These are phyloP conservation scores for Micromys minutus DNA, from an alignment of 2,113 vertebrate species.

Conservation along the genomic window DNA sequence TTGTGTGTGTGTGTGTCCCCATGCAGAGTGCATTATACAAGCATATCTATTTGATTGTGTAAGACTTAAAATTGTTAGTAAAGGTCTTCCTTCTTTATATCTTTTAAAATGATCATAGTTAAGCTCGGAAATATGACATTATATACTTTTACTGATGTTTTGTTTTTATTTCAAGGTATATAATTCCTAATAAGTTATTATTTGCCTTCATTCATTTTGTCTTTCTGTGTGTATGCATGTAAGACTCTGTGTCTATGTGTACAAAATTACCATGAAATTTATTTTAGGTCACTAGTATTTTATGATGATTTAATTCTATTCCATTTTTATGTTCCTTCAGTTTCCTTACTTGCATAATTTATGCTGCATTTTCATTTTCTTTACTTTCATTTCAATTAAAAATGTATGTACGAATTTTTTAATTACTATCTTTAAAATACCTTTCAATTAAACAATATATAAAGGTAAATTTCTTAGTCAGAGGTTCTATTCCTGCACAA, in stretches of 20 bases:
- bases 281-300: neutral
- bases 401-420: neutral
- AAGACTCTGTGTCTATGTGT: neutral
- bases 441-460: neutral
- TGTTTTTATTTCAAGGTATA: neutral
- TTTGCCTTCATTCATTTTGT: neutral
- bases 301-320: neutral
- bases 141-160: neutral
- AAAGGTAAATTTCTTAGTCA: neutral
- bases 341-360: neutral
- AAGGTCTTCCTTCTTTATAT: neutral
- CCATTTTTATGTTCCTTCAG: neutral
- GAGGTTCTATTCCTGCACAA: too few relatives aligned
- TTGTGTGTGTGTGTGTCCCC: neutral
- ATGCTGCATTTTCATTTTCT: neutral
- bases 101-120: neutral
- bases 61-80: neutral
- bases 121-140: neutral
- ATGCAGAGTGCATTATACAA: neutral
- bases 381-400: neutral
- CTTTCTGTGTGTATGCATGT: neutral
- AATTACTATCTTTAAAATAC: neutral
- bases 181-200: neutral
- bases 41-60: neutral
- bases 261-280: neutral